Conservation (phyloP, 2,888 invertebrate genomes). For the Rhagonycha fulva region DNA sequence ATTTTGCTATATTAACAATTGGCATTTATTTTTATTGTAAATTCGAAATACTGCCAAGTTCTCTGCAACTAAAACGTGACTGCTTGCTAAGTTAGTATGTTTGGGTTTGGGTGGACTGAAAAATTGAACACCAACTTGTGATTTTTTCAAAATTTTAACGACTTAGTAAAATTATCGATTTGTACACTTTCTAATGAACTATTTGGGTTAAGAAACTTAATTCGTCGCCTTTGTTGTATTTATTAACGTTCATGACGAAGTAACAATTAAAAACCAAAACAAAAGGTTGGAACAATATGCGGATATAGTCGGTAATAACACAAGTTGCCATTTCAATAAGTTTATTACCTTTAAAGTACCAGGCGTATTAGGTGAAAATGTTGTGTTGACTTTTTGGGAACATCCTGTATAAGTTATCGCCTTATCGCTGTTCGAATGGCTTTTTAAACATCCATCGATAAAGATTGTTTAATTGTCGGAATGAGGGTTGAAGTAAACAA, state of each 20-base stretch:
- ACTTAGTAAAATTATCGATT: slow-evolving; percentile 11
- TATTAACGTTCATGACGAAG: slow-evolving; percentile 15
- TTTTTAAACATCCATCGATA: neutral
- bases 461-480: neutral
- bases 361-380: neutral
- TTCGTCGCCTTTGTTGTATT: slow-evolving; percentile 26
- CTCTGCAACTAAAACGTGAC: neutral
- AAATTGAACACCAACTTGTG: neutral
- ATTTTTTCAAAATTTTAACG: neutral
- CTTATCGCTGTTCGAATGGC: neutral
- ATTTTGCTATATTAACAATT: neutral
- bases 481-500: neutral
- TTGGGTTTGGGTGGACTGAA: neutral
- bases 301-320: neutral
- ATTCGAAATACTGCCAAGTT: neutral
- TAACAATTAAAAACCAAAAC: slow-evolving; percentile 13
- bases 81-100: neutral
- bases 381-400: neutral
- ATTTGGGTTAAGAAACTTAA: slow-evolving; percentile 48
- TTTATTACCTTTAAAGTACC: neutral
- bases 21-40: neutral
- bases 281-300: slow-evolving; percentile 11
- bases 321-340: neutral
- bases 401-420: neutral
- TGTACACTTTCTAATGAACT: slow-evolving; percentile 48